Evolutionary conservation across 2,113 vertebrate genomes (phyloP), one percentile per base, ranked within the genome.

Genomic region (Tetrao urogallus): DNA sequence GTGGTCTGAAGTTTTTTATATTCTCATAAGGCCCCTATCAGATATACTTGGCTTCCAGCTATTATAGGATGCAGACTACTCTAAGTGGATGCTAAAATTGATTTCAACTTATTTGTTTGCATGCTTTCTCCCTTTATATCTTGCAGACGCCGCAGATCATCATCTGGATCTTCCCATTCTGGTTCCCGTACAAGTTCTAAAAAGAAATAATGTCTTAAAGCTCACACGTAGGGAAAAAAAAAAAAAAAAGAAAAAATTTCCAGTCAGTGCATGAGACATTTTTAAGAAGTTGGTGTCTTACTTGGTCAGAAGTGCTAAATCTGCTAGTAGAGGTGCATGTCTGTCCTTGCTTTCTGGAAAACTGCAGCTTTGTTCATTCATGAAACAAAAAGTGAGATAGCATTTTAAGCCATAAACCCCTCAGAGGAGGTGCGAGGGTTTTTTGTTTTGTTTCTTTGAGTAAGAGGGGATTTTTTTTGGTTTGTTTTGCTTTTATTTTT

Each of bases 141-240:
- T 99, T 99, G 30, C 98, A 99, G 99, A 97, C 96, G 97, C 97
- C 96, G 98, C 95, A 98, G 97, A 96, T 98, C 98, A 48, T 99
- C 99, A 56, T 99, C 99, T 79, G 99, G 99, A 98, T 99, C 99
- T 48, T 99, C 99, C 95, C 98, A 99, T 97, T 99, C 99, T 97
- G 99, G 98, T 98, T 99, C 98, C 97, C 98, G 98, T 93, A 98
- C 99, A 96, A 99, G 98, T 98, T 99, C 98, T 97, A 99, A 99
- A 99, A 99, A 99, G 98, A 99, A 99, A 99, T 99, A 98, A 98
- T 78, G 94, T 95, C 81, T 93, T 97, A 97, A 97, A 97, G 96
- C 87, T 97, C 96, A 95, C 94, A 96, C 84, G 91, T 87, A 58
- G 71, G 95, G 88, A 83, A 82, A 78, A 84, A 95, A 48, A 70